phyloP scores from a whole-genome alignment of 2,888 invertebrate species.

The Drosophila mayaguana region DNA sequence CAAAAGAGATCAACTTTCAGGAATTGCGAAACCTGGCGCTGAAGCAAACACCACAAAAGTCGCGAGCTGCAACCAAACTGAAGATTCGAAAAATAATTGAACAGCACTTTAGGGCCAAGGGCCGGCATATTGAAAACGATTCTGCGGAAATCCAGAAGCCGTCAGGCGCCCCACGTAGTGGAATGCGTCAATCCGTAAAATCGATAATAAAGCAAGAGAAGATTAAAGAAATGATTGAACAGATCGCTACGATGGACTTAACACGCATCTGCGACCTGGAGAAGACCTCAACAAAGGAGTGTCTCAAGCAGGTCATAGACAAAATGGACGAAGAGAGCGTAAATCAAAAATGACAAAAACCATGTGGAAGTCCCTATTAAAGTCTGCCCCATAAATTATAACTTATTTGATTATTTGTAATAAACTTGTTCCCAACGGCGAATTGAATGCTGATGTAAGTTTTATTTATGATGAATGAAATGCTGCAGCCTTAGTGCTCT shows the following conservation, averaged over 20 bases:
- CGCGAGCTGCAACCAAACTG: constrained; percentile 80
- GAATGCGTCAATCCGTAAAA: constrained; percentile 77
- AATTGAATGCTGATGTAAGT: constrained; percentile 8
- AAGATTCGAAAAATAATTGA: constrained; percentile 82
- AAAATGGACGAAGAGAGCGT: constrained; percentile 82
- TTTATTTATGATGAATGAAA: constrained; percentile 37
- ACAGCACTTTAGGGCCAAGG: constrained; percentile 82
- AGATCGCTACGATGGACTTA: constrained; percentile 85
- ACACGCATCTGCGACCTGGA: constrained; percentile 85
- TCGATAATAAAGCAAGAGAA: constrained; percentile 84
- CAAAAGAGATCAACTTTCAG: constrained; percentile 83
- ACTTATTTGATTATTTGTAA: constrained; percentile 19
- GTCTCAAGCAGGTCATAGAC: constrained; percentile 86
- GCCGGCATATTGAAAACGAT: constrained; percentile 81
- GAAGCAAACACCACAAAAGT: constrained; percentile 75
- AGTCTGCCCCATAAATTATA: constrained; percentile 4
- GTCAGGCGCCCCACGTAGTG: constrained; percentile 18
- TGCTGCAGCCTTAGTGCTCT: constrained; percentile 16
- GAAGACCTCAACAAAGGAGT: constrained; percentile 86
- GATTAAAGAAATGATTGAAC: constrained; percentile 85
- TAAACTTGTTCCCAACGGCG: constrained; percentile 25
- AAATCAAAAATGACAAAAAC: constrained; percentile 39
- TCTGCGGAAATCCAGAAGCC: constrained; percentile 54
- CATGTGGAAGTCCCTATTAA: no score
- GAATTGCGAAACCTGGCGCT: constrained; percentile 82